Evolutionary conservation across 2,113 vertebrate genomes (phyloP).

Genomic region (Ptyas mucosa): DNA sequence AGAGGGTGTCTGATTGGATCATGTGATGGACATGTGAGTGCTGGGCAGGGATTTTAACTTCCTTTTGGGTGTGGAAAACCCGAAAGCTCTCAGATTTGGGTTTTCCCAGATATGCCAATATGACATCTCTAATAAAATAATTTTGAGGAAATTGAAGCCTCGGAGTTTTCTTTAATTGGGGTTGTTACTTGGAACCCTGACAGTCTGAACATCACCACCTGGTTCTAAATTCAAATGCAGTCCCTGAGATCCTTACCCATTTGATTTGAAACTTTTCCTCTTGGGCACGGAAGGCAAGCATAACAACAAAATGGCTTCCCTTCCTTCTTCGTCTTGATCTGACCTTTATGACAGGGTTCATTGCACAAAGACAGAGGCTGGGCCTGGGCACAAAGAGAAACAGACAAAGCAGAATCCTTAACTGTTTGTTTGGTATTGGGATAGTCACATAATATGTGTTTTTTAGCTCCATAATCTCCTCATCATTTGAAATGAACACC

Average conservation of each 20-base stretch:
- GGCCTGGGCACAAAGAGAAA: neutral
- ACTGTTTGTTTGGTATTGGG: neutral
- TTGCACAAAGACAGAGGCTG: neutral
- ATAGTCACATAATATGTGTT: neutral
- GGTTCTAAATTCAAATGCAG: too few relatives aligned
- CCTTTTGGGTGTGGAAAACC: too few relatives aligned
- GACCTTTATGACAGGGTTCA: neutral
- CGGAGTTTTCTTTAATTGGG: too few relatives aligned
- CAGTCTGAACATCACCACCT: too few relatives aligned
- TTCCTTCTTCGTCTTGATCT: neutral
- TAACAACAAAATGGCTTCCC: neutral
- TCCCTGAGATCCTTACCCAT: neutral
- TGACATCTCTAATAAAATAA: too few relatives aligned
- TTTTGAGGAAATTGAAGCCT: too few relatives aligned
- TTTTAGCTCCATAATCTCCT: neutral
- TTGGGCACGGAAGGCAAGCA: neutral
- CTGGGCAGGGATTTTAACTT: too few relatives aligned
- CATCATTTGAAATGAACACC: neutral
- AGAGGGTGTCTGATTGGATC: too few relatives aligned
- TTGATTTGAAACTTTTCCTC: neutral
- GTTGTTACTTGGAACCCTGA: too few relatives aligned
- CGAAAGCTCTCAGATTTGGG: too few relatives aligned
- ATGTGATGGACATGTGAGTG: too few relatives aligned
- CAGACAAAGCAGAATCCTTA: neutral
- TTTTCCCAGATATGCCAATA: too few relatives aligned